Base-by-base conservation (phyloP, 2,888 invertebrate genomes). In the Cremastobaeus sp. region DNA sequence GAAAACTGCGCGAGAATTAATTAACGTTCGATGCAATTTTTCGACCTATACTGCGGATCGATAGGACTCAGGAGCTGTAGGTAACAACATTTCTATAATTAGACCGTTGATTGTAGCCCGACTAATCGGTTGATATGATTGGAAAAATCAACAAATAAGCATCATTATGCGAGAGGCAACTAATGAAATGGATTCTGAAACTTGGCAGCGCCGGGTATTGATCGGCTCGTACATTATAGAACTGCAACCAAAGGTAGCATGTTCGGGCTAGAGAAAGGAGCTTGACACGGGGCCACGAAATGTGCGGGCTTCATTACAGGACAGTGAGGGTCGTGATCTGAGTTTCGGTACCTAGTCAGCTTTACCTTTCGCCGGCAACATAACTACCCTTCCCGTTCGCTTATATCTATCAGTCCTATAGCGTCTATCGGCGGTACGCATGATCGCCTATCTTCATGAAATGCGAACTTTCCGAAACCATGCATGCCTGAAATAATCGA, bases 361-460 rank as follows among this genome's bases (percentile, higher is more conserved):
- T 59, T 37, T 62, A 48, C 57, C 74, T 57, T 74, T 59, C 62
- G 34, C 6, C 35, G 28, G 37, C 55, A 48, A 50, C 48, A 43
- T 62, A 52, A 48, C 65, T 43, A 59, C 62, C 32, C 48, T 21
- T 52, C 32, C 59, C 45, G 37, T 11, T 60, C 35, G 18, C 45
- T 64, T 28, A 34, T 62, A 20, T 55, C 55, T 37, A 45, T 34
- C 37, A 39, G 50, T 32, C 65, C 37, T 41, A 62, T 64, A 62
- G 59, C 69, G 71, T 76, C 80, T 83, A 83, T 85, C 81, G 84
- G 78, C 78, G 80, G 81, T 72, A 84, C 81, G 84, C 77, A 85
- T 80, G 82, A 84, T 83, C 82, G 79, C 78, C 78, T 79, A 78
- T 79, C 77, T 48, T 35, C 48, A 9, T 17, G 65, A 54, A 43